A percentile compares a stretch with the other conserved stretches of the same genome.
These are phyloP conservation scores for Chaitophorus viminalis DNA, from an alignment of 2,888 invertebrate genomes.

Conservation along the genomic window DNA sequence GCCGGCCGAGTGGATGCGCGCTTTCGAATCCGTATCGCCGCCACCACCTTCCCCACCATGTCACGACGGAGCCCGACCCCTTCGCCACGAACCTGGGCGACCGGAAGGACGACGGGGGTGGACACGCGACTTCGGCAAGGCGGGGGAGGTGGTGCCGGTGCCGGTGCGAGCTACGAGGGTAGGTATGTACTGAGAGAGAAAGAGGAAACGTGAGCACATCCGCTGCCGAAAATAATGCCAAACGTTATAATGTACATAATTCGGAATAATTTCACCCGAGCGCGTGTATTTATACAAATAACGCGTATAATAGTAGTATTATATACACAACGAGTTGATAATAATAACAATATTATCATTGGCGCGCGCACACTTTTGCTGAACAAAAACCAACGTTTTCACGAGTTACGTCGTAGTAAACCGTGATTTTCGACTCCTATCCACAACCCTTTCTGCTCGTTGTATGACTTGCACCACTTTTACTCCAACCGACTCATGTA, in stretches of 20 bases:
- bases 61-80: neutral
- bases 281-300: neutral
- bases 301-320: neutral
- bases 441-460: too few species aligned
- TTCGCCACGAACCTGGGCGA: neutral
- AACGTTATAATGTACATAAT: neutral
- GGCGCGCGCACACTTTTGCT: too few species aligned
- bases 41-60: neutral
- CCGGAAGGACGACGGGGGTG: too few species aligned
- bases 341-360: too few species aligned
- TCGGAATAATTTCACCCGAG: neutral
- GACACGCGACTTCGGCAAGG: neutral
- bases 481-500: too few species aligned
- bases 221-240: neutral
- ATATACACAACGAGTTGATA: too few species aligned
- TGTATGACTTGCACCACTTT: too few species aligned
- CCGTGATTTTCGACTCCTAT: neutral
- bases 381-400: too few species aligned
- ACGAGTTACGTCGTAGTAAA: neutral
- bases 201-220: neutral
- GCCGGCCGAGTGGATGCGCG: slow-evolving; percentile 57
- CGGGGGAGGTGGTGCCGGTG: neutral
- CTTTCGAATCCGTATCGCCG: slow-evolving; percentile 19
- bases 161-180: neutral
- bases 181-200: too few species aligned